Evolutionary conservation across 2,797 vertebrate species (phyloP), one percentile per base, ranked within the genome.

Genomic region (Australoheros facetus): DNA sequence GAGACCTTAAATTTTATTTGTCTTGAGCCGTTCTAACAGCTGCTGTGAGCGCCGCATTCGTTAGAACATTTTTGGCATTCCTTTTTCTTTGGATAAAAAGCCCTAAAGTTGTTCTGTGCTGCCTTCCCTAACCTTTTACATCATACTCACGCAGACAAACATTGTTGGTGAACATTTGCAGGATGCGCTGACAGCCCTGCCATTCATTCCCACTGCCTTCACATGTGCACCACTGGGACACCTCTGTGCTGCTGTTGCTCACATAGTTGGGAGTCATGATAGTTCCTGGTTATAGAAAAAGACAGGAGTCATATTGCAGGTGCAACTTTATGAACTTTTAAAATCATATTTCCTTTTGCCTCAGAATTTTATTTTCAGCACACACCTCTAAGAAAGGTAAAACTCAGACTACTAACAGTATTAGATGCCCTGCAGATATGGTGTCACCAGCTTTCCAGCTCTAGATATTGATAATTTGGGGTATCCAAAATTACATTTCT

Each of bases 201-300:
- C 96, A 96, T 81, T 97, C 95, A 73, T 99, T 99, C 72, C 97
- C 98, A 8, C 97, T 99, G 92, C 96, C 97, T 69, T 97, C 96
- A 82, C 98, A 99, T 0, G 96, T 96, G 78, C 98, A 99, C 97
- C 97, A 98, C 93, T 98, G 95, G 34, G 98, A 97, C 84, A 98
- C 95, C 7, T 96, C 96, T 53, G 93, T 94, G 34, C 96, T 99
- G 94, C 95, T 95, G 90, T 97, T 98, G 87, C 95, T 97, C 90
- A 99, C 87, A 1, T 98, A 99, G 95, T 99, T 99, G 64, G 98
- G 98, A 75, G 98, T 99, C 97, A 99, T 97, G 83, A 96, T 95
- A 10, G 98, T 99, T 51, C 98, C 98, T 99, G 91, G 56, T 48
- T 51, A 12, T 2, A 75, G 12, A 79, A 32, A 70, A 79, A 77